Percentiles rank a stretch among this genome's conserved stretches.
Conservation (phyloP, 2,113 vertebrate species). For the Rhombomys opimus region DNA sequence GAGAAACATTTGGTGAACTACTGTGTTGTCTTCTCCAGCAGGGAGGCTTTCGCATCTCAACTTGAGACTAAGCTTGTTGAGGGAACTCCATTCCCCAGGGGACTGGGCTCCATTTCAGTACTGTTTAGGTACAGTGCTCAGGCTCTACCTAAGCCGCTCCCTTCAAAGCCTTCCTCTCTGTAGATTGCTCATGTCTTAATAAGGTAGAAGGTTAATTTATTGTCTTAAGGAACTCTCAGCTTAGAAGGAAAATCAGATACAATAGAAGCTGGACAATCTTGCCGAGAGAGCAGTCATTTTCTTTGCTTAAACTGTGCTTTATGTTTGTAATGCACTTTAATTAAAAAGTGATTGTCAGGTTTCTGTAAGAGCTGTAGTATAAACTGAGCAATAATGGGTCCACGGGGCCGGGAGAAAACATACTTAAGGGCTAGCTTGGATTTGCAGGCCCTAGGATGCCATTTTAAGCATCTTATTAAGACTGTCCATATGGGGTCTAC, state of each 20-base stretch:
- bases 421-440: slow-evolving; percentile 27
- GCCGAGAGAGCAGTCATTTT: neutral
- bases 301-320: neutral
- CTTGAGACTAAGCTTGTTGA: neutral
- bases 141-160: neutral
- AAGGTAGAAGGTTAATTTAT: slow-evolving; percentile 3
- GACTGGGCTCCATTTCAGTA: neutral
- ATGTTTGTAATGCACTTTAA: slow-evolving; percentile 72
- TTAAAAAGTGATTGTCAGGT: slow-evolving; percentile 66
- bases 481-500: neutral
- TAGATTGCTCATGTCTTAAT: neutral
- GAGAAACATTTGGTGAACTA: neutral
- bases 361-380: slow-evolving; percentile 55
- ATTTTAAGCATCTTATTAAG: slow-evolving; percentile 42
- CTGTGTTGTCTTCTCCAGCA: neutral
- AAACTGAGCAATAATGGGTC: slow-evolving; percentile 28
- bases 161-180: neutral
- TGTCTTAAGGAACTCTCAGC: neutral
- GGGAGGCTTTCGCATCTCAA: neutral
- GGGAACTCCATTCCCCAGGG: neutral
- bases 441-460: neutral
- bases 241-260: neutral
- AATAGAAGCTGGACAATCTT: neutral
- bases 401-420: slow-evolving; percentile 54
- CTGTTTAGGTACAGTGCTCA: neutral